Percentiles rank a stretch among this genome's conserved stretches.
phyloP scores from a whole-genome alignment of 2,888 invertebrate genomes.

The Standfussiana lucernea region DNA sequence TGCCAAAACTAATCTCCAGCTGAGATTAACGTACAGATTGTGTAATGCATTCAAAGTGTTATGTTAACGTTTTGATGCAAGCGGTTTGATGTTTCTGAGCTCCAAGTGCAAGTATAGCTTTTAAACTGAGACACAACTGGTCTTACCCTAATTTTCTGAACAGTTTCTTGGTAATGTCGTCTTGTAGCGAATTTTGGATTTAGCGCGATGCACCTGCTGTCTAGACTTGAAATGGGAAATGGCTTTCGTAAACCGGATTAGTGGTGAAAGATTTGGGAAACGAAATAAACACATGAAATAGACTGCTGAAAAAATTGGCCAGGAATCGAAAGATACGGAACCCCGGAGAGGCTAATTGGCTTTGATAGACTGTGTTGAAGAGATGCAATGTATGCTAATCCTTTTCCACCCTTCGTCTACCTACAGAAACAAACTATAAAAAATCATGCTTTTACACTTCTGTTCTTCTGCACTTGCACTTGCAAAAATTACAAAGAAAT shows the following conservation, averaged over 20 bases:
- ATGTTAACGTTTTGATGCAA: constrained; percentile 63
- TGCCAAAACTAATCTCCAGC: constrained; percentile 70
- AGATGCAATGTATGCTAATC: background rate
- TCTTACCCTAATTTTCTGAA: constrained; percentile 39
- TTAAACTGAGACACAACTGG: constrained; percentile 23
- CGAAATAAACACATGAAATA: background rate
- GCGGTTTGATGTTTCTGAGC: constrained; percentile 57
- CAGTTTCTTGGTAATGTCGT: constrained; percentile 29
- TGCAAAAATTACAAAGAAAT: background rate
- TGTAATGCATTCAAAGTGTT: constrained; percentile 72
- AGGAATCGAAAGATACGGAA: background rate
- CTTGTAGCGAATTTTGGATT: constrained; percentile 32
- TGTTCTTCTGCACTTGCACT: background rate
- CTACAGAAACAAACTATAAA: background rate
- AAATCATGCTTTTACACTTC: background rate
- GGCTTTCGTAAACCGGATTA: background rate
- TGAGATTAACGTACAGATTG: constrained; percentile 68
- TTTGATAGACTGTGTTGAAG: background rate
- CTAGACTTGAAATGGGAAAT: constrained; percentile 21
- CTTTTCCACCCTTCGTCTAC: background rate
- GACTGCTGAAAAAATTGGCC: background rate
- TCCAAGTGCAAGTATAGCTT: constrained; percentile 32
- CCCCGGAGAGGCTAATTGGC: background rate
- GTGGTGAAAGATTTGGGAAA: background rate
- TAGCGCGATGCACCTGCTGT: constrained; percentile 21